phyloP scores from a whole-genome alignment of 2,797 vertebrate genomes.

The Halcyon badia region DNA sequence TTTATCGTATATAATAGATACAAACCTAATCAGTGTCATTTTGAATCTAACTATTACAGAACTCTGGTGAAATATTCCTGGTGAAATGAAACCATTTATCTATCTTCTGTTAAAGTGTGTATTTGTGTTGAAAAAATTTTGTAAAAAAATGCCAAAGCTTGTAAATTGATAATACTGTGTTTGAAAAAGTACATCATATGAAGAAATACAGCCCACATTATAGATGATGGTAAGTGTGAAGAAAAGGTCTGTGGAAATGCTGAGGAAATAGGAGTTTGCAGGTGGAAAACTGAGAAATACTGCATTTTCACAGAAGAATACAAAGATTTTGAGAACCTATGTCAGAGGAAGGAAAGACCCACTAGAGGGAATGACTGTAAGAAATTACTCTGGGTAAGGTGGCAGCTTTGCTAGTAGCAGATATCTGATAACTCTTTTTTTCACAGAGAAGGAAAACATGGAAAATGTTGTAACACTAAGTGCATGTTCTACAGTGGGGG shows the following conservation, averaged over 20 bases:
- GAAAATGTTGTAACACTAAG: neutral
- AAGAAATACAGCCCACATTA: neutral
- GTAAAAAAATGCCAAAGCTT: neutral
- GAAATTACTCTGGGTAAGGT: neutral
- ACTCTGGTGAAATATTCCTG: neutral
- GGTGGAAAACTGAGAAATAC: neutral
- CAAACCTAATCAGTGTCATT: neutral
- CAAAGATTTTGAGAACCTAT: neutral
- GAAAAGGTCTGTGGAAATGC: neutral
- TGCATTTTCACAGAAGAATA: neutral
- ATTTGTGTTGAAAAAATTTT: neutral
- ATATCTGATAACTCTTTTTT: neutral
- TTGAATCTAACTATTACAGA: neutral
- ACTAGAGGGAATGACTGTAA: rapidly evolving
- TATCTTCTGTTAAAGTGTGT: neutral
- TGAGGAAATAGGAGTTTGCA: neutral
- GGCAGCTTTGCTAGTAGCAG: neutral
- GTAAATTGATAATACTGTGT: neutral
- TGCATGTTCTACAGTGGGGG: neutral
- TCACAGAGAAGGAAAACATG: neutral
- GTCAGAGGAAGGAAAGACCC: neutral
- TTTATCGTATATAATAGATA: neutral
- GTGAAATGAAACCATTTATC: neutral
- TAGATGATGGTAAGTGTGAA: rapidly evolving
- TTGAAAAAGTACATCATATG: neutral